These are phyloP conservation scores for Silurus lanzhouensis DNA, from an alignment of 2,797 vertebrate genomes.

Conservation along the genomic window DNA sequence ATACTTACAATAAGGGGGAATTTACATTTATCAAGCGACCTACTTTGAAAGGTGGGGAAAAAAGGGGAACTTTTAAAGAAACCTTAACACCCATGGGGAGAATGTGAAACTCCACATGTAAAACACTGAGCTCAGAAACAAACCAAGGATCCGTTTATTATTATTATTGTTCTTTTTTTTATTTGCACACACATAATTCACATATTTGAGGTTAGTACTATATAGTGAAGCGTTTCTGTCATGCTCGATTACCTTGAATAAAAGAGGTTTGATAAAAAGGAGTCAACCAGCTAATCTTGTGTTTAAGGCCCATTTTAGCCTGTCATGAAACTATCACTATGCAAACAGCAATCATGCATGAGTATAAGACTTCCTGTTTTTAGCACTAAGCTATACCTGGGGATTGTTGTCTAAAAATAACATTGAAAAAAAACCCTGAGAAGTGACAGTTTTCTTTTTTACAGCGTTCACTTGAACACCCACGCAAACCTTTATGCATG, in stretches of 20 bases:
- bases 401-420: constrained; percentile 60
- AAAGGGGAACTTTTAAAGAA: neutral
- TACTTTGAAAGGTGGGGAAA: neutral
- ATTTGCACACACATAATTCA: too few relatives aligned
- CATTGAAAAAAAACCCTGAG: neutral
- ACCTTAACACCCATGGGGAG: neutral
- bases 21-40: neutral
- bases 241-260: neutral
- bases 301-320: neutral
- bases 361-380: constrained; percentile 8
- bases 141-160: too few relatives aligned
- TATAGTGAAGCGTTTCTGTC: neutral
- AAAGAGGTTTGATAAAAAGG: neutral
- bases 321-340: neutral
- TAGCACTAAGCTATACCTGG: constrained; percentile 48
- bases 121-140: neutral
- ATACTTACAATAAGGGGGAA: neutral
- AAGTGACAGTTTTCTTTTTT: neutral
- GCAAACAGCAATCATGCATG: neutral
- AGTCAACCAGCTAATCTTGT: neutral
- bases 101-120: neutral
- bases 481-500: neutral
- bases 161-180: too few relatives aligned
- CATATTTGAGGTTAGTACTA: too few relatives aligned
- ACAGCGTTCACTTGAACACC: neutral